Evolutionary conservation across 2,888 invertebrate genomes (phyloP).

Genomic region (Lochmaea crataegi): DNA sequence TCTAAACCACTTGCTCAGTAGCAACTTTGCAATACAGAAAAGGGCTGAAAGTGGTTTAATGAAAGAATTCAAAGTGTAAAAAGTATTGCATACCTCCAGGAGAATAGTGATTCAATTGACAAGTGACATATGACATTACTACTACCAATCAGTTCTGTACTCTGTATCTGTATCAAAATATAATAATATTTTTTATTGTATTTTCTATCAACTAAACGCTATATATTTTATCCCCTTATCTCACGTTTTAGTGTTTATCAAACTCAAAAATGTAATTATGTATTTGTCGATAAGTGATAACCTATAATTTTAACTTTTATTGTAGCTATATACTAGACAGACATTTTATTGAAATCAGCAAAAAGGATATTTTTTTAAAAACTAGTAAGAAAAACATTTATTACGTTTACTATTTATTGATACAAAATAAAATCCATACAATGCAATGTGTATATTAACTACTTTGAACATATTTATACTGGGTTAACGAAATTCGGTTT

Average conservation of each 20-base stretch:
- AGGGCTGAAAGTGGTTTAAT: no score
- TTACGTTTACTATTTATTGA: slow-evolving; percentile 5
- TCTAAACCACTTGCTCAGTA: no score
- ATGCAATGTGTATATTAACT: neutral
- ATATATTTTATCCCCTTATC: neutral
- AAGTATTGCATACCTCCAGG: no score
- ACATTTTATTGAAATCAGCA: neutral
- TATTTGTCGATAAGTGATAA: slow-evolving; percentile 1
- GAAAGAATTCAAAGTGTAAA: no score
- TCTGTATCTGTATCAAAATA: neutral
- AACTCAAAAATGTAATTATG: neutral
- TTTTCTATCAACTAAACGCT: neutral
- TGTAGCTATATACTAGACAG: neutral
- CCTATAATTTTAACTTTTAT: slow-evolving; percentile 12
- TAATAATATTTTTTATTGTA: neutral
- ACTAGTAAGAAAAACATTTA: neutral
- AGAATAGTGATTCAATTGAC: no score
- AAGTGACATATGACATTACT: neutral
- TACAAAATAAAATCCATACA: neutral
- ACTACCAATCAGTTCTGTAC: neutral
- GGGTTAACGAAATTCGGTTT: slow-evolving; percentile 51
- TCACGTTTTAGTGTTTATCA: neutral
- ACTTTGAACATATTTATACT: slow-evolving; percentile 14
- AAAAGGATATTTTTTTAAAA: neutral
- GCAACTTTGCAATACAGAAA: no score